Evolutionary conservation across 2,888 invertebrate genomes (phyloP), one percentile per base, ranked within the genome.

Genomic region (Scaptomyza caliginosa): DNA sequence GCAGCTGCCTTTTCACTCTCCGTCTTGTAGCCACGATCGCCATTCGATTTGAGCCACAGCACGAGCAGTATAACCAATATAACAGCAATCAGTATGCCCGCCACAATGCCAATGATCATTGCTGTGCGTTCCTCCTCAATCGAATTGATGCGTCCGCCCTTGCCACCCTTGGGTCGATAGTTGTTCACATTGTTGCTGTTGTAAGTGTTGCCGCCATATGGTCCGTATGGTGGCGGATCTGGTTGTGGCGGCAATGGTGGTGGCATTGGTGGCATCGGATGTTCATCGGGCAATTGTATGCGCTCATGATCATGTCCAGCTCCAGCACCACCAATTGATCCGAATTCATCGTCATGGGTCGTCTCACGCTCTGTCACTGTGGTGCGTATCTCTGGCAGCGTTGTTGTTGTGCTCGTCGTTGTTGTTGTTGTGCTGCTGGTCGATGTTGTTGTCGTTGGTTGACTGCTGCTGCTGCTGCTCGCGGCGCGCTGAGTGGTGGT

Each of bases 21-120:
- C 65, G 98, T 96, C 91, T 98, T 98, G 91, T 98, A 98, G 55
- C 96, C 95, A n/a, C 96, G 95, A 90, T 97, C 97, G 50, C 96
- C 95, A 67, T 96, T 94, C 84, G 95, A 95, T 88, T 96, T 94
- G 91, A 97, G 96, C 92, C 97, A 97, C 82, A 98, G 94, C 82
- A 98, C 96, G 63, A 98, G 93, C 65, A 99, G 94, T 55, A 98
- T 96, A 71, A 98, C 95, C 71, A 98, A 93, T 52, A 98, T 96
- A 72, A 98, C 96, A 28, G 96, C 96, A 88, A 98, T 98, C 68
- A 97, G 92, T 34, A 97, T 96, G 42, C 97, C 97, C 3, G 97
- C 97, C 63, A 97, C 97, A 77, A 98, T 97, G 73, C 96, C 96
- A 58, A 97, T 96, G 59, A 97, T 95, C 85, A 97, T 92, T 4